Evolutionary conservation across 64 coral and sea anemone genomes (phyloP).

Genomic region (Orbicella faveolata): DNA sequence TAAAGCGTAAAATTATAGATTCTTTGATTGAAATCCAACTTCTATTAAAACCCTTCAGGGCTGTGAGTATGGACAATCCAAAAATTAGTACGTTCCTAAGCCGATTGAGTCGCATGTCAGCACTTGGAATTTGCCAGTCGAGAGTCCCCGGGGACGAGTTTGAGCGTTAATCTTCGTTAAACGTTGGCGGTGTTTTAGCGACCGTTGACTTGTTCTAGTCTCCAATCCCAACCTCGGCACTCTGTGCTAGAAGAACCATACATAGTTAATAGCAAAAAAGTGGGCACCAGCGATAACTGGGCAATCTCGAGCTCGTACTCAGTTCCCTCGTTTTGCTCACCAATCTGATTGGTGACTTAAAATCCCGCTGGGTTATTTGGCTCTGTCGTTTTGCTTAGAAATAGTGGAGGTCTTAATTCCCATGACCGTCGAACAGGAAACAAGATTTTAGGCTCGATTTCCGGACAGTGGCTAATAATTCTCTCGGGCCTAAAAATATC

Average conservation of each 20-base stretch:
- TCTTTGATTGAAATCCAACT: neutral
- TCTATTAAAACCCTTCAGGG: neutral
- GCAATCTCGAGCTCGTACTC: too few species aligned
- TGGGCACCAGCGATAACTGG: too few species aligned
- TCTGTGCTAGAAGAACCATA: neutral
- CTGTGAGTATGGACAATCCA: neutral
- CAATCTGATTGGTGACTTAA: too few species aligned
- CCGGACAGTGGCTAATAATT: too few species aligned
- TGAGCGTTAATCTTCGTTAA: neutral
- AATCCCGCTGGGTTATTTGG: too few species aligned
- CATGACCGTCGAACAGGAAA: too few species aligned
- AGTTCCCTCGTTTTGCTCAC: too few species aligned
- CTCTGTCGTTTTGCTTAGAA: too few species aligned
- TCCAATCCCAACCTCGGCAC: neutral
- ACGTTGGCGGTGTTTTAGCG: neutral
- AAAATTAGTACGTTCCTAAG: neutral
- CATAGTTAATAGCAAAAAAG: too few species aligned
- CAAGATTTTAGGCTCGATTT: too few species aligned
- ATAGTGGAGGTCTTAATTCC: too few species aligned
- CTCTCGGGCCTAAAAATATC: too few species aligned
- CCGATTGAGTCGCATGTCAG: neutral
- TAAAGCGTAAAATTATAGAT: neutral
- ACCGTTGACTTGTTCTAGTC: neutral
- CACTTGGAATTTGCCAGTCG: neutral
- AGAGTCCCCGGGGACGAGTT: neutral